Base-by-base conservation (phyloP, 1,140 invertebrate species). In the Drosophila orosa region DNA sequence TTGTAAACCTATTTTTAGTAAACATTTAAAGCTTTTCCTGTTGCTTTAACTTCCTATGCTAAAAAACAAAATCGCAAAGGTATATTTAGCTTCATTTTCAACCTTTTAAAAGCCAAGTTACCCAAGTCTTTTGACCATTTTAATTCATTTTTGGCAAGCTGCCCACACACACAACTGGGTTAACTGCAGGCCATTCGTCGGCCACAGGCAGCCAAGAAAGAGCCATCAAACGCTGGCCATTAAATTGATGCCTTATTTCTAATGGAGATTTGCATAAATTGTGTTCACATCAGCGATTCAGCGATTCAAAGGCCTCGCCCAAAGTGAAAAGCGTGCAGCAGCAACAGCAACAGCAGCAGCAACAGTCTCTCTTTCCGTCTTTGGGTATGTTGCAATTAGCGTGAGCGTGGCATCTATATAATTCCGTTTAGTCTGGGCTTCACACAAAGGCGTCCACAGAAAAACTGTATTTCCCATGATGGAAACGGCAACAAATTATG, bases 391-490 rank as follows among this genome's bases (percentile, higher is more conserved):
- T 79, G 85, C 85, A 89, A 90, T 89, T 84, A 82, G 85, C 84
- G 80, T 89, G 84, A 89, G 84, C 77, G 75, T 78, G 76, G 60
- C 78, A 81, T 79, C 84, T 83, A 79, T 84, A 84, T 90, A 78
- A 89, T 80, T 84, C 74, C 85, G 74, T 84, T 89, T 87, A 89
- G 80, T 67, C 74, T 74, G 82, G 82, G 48, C 19, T 35, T 50
- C 67, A 76, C 83, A 89, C 68, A 87, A 85, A 89, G 84, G 84
- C 80, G 84, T 89, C 65, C 75, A 81, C 69, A 56, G 58, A 61
- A 65, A 71, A 71, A 69, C 50, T 68, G 69, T 69, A 84, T 89
- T 89, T 87, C 83, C 83, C 83, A 87, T 89, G 84, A 76, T 71
- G 63, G 74, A 72, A 65, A 72, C 78, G 80, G 58, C 57, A 65